Conservation (phyloP, 2,888 invertebrate genomes). For the Antheraea yamamai region DNA sequence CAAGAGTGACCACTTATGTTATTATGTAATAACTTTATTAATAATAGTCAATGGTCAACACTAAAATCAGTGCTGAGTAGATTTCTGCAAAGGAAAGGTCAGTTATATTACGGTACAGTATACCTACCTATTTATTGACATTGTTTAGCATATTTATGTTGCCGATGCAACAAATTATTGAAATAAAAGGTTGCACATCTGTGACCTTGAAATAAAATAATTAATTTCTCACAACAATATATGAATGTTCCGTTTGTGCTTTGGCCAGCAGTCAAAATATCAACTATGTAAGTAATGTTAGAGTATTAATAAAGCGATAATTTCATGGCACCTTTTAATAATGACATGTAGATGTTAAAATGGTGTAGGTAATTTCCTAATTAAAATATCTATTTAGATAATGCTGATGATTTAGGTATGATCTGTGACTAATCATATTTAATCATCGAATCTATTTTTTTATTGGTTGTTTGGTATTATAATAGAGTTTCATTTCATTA, state of each 20-base stretch:
- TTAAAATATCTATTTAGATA: background rate
- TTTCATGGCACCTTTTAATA: background rate
- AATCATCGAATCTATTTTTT: background rate
- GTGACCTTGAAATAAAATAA: conserved; percentile 2
- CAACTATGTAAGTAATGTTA: conserved; percentile 7
- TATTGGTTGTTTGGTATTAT: background rate
- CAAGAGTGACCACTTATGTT: too few species aligned
- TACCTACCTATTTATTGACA: background rate
- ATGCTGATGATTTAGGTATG: background rate
- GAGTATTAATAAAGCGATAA: background rate
- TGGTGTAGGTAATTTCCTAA: background rate
- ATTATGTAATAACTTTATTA: too few species aligned
- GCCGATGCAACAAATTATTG: background rate
- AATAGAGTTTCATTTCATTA: background rate
- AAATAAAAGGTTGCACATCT: background rate
- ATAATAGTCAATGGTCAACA: too few species aligned
- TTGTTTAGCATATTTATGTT: background rate
- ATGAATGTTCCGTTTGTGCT: background rate
- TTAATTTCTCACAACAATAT: background rate
- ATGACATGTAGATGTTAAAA: background rate
- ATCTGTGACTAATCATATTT: background rate
- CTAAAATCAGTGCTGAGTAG: background rate
- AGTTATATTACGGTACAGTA: background rate
- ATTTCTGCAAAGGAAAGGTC: background rate
- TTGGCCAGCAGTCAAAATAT: conserved; percentile 1